Evolutionary conservation across 1,140 invertebrate genomes (phyloP).

Genomic region (Muscidifurax raptorellus): DNA sequence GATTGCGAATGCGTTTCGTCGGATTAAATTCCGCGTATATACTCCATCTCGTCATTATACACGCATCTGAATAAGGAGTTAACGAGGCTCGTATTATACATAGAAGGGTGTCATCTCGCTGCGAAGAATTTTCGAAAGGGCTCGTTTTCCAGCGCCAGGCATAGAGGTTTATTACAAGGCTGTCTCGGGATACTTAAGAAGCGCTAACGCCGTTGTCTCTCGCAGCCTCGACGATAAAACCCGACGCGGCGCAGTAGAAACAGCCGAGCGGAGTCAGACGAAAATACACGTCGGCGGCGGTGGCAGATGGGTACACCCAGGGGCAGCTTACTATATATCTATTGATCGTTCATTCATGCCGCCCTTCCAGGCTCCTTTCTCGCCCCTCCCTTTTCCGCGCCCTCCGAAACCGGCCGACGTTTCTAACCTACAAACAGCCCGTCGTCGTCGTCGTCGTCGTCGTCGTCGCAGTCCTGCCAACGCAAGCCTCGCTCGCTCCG

Average conservation of each 20-base stretch:
- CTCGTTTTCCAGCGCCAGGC: neutral
- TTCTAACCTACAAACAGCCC: conserved; percentile 51
- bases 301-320: conserved; percentile 11
- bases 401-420: conserved; percentile 45
- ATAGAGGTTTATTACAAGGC: conserved; percentile 26
- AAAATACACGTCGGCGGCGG: conserved; percentile 44
- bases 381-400: conserved; percentile 54
- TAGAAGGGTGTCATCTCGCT: neutral
- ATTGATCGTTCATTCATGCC: conserved; percentile 73
- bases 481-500: conserved; percentile 36
- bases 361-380: conserved; percentile 58
- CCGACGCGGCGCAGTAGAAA: neutral
- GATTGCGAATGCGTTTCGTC: neutral
- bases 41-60: neutral
- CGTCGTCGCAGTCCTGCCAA: conserved; percentile 63
- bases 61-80: conserved; percentile 7
- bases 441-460: neutral
- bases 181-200: conserved; percentile 4
- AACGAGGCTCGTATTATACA: neutral
- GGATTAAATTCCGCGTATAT: neutral
- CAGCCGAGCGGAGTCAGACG: conserved; percentile 26
- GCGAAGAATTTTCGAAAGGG: conserved; percentile 8
- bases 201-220: neutral
- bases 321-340: conserved; percentile 66
- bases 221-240: neutral